Evolutionary conservation across 2,888 invertebrate genomes (phyloP).

Genomic region (Urechis unicinctus): DNA sequence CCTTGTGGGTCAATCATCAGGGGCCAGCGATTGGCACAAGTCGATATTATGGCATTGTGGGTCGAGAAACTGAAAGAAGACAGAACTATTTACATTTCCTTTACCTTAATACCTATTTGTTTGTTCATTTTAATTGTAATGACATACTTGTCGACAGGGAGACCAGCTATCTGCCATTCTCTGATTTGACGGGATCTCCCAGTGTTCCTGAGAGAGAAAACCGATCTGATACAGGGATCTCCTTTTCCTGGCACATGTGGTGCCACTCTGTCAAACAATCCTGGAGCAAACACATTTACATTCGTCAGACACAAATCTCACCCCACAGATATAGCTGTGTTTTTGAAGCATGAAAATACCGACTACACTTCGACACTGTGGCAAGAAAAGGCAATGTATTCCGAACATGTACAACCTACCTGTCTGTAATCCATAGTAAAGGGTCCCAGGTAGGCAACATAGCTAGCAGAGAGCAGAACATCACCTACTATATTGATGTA

Average conservation of each 20-base stretch:
- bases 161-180: constrained; percentile 49
- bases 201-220: constrained; percentile 44
- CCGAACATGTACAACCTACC: constrained; percentile 19
- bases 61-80: constrained; percentile 40
- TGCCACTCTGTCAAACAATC: constrained; percentile 45
- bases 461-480: constrained; percentile 46
- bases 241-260: constrained; percentile 36
- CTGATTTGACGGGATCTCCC: constrained; percentile 48
- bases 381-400: too few species aligned
- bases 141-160: constrained; percentile 45
- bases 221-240: constrained; percentile 40
- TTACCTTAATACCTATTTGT: neutral
- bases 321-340: too few species aligned
- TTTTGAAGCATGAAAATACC: too few species aligned
- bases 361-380: too few species aligned
- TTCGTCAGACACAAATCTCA: neutral
- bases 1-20: constrained; percentile 55
- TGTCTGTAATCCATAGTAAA: constrained; percentile 46
- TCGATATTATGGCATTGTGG: constrained; percentile 47
- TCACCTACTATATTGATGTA: constrained; percentile 50
- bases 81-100: neutral
- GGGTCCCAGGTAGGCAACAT: constrained; percentile 48
- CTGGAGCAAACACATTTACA: constrained; percentile 18
- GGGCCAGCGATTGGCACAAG: constrained; percentile 47
- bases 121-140: neutral